Base-by-base conservation (phyloP, 35 echinoderm and acorn worm genomes). In the Apostichopus japonicus region DNA sequence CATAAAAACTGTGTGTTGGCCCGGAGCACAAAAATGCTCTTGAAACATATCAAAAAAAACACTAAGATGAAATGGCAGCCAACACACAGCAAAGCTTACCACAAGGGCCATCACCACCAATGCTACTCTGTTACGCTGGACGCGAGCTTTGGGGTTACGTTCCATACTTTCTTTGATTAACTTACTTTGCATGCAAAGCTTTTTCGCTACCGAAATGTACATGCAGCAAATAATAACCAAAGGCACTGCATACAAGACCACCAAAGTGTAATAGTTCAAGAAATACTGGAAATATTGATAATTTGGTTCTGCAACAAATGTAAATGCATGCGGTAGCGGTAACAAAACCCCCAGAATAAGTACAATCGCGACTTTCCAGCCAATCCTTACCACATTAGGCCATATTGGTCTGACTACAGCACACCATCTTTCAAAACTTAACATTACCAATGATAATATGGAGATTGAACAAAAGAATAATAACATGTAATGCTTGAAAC, bases 361-460 rank as follows among this genome's bases (percentile, higher is more conserved):
- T n/a, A 84, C 53, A 56, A 19, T 1, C 14, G 80, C 10, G 9
- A 84, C 53, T 57, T 56, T 56, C 56, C 19, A 17, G 8, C 2
- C 53, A 58, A 44, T 84, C 53, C 53, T 24, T 22, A 13, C 19
- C 4, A 10, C 80, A 19, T 17, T 25, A 24, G 61, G 4, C 6
- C 8, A 24, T 55, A 88, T 14, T 10, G 86, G 86, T 44, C 24
- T 65, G 19, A 65, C 62, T n/a, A 88, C 86, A 73, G 86, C 86
- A 53, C 86, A 23, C 59, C 86, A 88, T 88, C 86, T 1, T 23
- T 88, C 58, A 21, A 59, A 88, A 11, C 86, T 88, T 44, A 88
- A 62, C 33, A 71, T 1, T 2, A 88, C 86, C 61, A 88, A 54
- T 55, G 86, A 71, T 67, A 71, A 73, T 55, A 88, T 55, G 44